Base-by-base conservation (phyloP, 2,888 invertebrate genomes). In the Mesorhabditis sp. region DNA sequence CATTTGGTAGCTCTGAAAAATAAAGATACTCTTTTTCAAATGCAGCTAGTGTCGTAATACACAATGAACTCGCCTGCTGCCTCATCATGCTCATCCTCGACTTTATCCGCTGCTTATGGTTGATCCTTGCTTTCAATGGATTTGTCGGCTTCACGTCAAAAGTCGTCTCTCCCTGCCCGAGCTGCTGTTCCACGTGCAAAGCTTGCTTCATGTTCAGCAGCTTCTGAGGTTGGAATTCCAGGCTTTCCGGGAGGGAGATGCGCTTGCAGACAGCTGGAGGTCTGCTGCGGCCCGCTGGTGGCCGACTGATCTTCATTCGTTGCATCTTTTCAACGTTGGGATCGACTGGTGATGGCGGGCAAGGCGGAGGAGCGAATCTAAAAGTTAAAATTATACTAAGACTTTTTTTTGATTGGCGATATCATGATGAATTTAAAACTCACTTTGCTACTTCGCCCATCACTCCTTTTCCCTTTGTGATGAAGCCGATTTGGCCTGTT, bases 171-270 rank as follows among this genome's bases (percentile, higher is more conserved):
- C 45, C 69, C 15, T 28, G 66, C 7, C 82, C 85, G 75, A 86
- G 76, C 65, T 86, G 84, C 65, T 86, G 81, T 72, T 87, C 87
- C 13, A 87, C 81, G 67, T 86, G 85, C 67, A 86, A 74, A 70
- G 84, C 83, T 72, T 87, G 86, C 72, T 87, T 87, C 45, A 87
- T 71, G 3, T 86, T 87, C 69, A 87, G 79, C 67, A 87, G 74
- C 69, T 83, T 78, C 74, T 86, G 86, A 4, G 86, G 87, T 77
- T 84, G 86, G 71, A 86, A 83, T 71, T 86, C 86, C 71, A 84
- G 82, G 41, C 83, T 83, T 72, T 86, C 86, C 41, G 80, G 86
- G 70, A 87, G 75, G 63, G 86, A 86, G 82, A 86, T 86, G 42
- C 87, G 76, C 73, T 50, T 50, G 58, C 58, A 50, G 2, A 50